Conservation (phyloP, 2,888 invertebrate species). For the Agrypnus murinus region DNA sequence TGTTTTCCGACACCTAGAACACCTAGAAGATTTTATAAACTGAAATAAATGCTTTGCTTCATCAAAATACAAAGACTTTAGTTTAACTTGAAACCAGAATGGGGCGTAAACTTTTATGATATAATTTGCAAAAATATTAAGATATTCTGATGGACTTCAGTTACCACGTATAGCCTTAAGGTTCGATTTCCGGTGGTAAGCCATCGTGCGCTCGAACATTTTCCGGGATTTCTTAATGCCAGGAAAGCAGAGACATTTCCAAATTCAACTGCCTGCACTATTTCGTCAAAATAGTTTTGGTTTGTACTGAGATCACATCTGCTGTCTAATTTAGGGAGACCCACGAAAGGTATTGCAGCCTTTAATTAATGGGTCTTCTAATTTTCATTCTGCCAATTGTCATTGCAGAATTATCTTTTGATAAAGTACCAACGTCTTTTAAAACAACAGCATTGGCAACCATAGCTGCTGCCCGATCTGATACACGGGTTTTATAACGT, state of each 20-base stretch:
- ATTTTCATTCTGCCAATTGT: too few species aligned
- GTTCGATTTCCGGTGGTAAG: slow-evolving; percentile 15
- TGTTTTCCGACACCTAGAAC: not conserved
- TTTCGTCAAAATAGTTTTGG: slow-evolving; percentile 51
- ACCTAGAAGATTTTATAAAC: not conserved
- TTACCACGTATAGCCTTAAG: slow-evolving; percentile 49
- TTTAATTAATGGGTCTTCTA: too few species aligned
- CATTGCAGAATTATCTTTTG: too few species aligned
- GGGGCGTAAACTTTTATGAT: slow-evolving; percentile 54
- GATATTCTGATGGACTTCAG: slow-evolving; percentile 49
- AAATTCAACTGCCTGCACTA: slow-evolving; percentile 18
- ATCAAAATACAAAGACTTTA: not conserved
- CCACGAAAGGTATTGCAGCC: too few species aligned
- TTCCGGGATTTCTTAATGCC: slow-evolving; percentile 25
- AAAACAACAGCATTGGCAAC: too few species aligned
- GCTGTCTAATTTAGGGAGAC: too few species aligned
- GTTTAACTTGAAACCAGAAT: slow-evolving; percentile 10
- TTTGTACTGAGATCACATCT: slow-evolving; percentile 52
- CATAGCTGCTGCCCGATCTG: too few species aligned
- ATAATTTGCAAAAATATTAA: slow-evolving; percentile 42
- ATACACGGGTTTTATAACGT: too few species aligned
- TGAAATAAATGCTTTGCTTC: slow-evolving; percentile 10
- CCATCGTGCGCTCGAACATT: slow-evolving; percentile 14
- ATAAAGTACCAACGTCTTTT: too few species aligned
- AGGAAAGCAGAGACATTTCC: slow-evolving; percentile 21